Percentiles rank a stretch among this genome's conserved stretches.
phyloP scores from a whole-genome alignment of 2,797 vertebrate genomes.

The Sphenopsis melanotis region DNA sequence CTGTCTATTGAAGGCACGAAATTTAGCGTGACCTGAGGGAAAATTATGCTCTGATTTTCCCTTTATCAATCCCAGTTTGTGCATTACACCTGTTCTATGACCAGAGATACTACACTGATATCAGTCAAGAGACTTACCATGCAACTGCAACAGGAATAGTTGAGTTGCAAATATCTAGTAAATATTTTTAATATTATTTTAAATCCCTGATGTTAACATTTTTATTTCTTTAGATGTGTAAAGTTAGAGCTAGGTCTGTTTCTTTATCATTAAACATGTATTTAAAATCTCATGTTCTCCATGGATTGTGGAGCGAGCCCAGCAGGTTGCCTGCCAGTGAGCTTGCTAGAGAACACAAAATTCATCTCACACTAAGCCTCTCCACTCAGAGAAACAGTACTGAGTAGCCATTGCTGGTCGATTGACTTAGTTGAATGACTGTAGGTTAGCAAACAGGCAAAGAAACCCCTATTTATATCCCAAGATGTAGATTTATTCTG shows the following conservation, averaged over 20 bases:
- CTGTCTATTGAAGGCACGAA: neutral
- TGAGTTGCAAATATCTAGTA: neutral
- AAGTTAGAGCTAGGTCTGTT: neutral
- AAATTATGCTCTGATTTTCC: neutral
- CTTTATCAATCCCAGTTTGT: neutral
- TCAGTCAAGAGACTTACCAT: neutral
- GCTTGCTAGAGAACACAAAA: neutral
- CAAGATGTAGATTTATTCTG: neutral
- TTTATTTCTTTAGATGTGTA: neutral
- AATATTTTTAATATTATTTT: neutral
- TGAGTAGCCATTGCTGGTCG: neutral
- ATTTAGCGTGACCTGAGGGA: neutral
- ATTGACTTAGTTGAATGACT: neutral
- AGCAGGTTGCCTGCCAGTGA: neutral
- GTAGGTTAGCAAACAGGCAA: neutral
- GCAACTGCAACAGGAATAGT: neutral
- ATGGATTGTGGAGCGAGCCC: neutral
- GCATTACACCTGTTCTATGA: neutral
- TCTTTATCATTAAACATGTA: neutral
- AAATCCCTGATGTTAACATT: neutral
- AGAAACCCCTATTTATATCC: neutral
- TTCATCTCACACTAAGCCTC: neutral
- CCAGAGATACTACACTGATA: accelerated
- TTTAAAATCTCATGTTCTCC: neutral
- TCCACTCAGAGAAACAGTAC: neutral